Evolutionary conservation across 1,140 invertebrate genomes (phyloP).

Genomic region (Pseudomyrmex cubaensis): DNA sequence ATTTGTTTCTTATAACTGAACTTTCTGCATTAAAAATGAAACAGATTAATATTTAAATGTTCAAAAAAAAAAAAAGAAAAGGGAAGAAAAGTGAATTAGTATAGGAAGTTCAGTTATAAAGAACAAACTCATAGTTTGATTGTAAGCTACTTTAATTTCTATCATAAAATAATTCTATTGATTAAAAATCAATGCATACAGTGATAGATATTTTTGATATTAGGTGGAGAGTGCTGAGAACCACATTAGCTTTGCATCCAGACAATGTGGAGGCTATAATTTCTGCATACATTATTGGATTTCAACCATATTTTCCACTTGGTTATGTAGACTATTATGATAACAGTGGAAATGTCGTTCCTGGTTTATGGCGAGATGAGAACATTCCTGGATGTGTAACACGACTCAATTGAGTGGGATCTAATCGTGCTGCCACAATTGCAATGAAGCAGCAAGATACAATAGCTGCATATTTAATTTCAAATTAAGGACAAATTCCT

Average conservation of each 20-base stretch:
- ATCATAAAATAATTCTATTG: background rate
- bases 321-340: slow-evolving; percentile 11
- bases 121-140: background rate
- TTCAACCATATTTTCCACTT: slow-evolving; percentile 20
- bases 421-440: slow-evolving; percentile 17
- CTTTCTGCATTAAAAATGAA: no score
- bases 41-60: no score
- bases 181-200: background rate
- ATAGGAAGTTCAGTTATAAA: no score
- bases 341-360: background rate
- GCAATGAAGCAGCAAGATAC: background rate
- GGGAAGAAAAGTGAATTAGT: no score
- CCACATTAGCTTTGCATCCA: background rate
- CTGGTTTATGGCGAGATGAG: slow-evolving; percentile 10
- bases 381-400: slow-evolving; percentile 1
- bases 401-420: slow-evolving; percentile 20
- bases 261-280: slow-evolving; percentile 8
- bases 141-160: slow-evolving; percentile 3
- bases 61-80: no score
- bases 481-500: slow-evolving; percentile 11
- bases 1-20: no score
- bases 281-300: slow-evolving; percentile 1
- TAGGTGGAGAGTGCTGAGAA: slow-evolving; percentile 21
- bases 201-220: background rate
- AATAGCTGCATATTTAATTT: slow-evolving; percentile 4